phyloP scores from a whole-genome alignment of 2,113 vertebrate species.

The Gopherus flavomarginatus region DNA sequence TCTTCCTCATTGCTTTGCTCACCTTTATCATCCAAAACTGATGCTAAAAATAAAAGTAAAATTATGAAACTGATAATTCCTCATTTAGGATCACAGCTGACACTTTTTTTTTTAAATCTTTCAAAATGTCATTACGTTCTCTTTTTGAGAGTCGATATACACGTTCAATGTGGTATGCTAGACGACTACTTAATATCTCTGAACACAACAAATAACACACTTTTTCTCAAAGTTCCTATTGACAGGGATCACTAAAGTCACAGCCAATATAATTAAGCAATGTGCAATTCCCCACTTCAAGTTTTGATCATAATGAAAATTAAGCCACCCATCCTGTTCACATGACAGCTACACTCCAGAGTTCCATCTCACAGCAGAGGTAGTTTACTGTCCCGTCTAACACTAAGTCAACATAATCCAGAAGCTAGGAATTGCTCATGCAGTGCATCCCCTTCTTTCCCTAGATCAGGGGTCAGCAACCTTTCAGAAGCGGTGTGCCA shows the following conservation, averaged over 20 bases:
- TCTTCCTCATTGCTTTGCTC: slow-evolving; percentile 79
- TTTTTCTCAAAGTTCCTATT: background rate
- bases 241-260: background rate
- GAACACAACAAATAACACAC: background rate
- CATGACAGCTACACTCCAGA: background rate
- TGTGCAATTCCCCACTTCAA: background rate
- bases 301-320: background rate
- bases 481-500: too few relatives aligned
- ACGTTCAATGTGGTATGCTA: background rate
- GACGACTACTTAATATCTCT: background rate
- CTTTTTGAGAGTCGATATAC: background rate
- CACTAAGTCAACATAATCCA: background rate
- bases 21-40: slow-evolving; percentile 78
- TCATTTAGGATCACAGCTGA: background rate
- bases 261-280: background rate
- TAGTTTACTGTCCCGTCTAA: background rate
- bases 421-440: background rate
- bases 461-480: too few relatives aligned
- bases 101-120: background rate
- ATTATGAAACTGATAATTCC: background rate
- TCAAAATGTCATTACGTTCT: background rate
- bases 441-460: background rate
- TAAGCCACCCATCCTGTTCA: background rate
- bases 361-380: background rate
- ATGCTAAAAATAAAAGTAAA: slow-evolving; percentile 32